Conservation (phyloP, 2,888 invertebrate genomes). For the Thymelicus acteon region DNA sequence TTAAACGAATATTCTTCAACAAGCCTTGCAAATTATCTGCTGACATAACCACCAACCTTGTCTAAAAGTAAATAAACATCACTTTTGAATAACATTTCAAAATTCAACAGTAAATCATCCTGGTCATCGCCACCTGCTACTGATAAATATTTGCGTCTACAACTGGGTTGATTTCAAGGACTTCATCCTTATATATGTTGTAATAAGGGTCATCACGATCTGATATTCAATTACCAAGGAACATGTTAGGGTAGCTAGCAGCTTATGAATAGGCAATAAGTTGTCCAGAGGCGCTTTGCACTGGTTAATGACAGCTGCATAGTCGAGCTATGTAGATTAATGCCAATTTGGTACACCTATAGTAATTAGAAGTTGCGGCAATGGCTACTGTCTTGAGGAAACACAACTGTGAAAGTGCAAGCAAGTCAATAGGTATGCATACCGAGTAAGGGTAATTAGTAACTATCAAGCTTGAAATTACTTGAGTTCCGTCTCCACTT, state of each 20-base stretch:
- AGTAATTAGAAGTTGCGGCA: conserved; percentile 34
- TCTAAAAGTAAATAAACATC: conserved; percentile 15
- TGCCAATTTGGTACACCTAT: conserved; percentile 59
- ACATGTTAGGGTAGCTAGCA: conserved; percentile 40
- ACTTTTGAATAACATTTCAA: conserved; percentile 35
- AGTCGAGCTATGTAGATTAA: conserved; percentile 69
- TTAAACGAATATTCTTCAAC: conserved; percentile 50
- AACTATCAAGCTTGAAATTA: not conserved
- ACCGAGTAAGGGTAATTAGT: not conserved
- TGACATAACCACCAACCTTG: conserved; percentile 25
- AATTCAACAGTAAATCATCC: conserved; percentile 47
- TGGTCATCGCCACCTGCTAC: conserved; percentile 40
- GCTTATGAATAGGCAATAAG: conserved; percentile 71
- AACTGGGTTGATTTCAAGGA: conserved; percentile 23
- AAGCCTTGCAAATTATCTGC: conserved; percentile 7
- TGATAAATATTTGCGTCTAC: conserved; percentile 38
- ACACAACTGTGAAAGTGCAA: conserved; percentile 2
- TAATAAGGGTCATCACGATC: conserved; percentile 15
- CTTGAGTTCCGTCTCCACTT: no score
- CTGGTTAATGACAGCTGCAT: conserved; percentile 70
- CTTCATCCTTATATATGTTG: conserved; percentile 25
- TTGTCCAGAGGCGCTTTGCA: conserved; percentile 69
- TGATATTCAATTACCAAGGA: conserved; percentile 16
- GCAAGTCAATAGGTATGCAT: not conserved
- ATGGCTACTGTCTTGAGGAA: conserved; percentile 24